Evolutionary conservation across 2,797 vertebrate genomes (phyloP).

Genomic region (Acanthurus leucopareius): DNA sequence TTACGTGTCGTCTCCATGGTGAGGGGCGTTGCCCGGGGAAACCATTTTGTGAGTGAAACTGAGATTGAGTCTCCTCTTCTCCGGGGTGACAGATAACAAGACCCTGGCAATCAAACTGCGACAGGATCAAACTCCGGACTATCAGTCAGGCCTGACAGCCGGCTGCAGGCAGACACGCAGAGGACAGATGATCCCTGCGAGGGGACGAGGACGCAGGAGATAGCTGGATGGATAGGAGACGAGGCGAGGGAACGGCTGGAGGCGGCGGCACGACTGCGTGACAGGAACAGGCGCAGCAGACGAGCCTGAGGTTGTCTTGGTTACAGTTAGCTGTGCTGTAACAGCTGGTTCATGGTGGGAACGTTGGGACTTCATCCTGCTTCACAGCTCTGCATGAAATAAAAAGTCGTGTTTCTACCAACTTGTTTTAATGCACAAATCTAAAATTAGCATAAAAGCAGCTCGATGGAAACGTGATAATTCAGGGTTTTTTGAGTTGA

Average conservation of each 20-base stretch:
- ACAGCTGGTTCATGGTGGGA: too few relatives aligned
- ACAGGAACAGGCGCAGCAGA: background rate
- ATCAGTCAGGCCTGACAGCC: slow-evolving; percentile 67
- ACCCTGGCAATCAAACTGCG: slow-evolving; percentile 63
- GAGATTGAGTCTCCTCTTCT: slow-evolving; percentile 69
- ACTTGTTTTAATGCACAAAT: too few relatives aligned
- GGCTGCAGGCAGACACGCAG: background rate
- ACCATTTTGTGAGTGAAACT: slow-evolving; percentile 45
- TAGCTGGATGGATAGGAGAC: slow-evolving; percentile 13
- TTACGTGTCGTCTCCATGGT: background rate
- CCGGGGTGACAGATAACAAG: slow-evolving; percentile 74
- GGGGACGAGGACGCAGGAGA: slow-evolving; percentile 46
- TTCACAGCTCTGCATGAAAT: too few relatives aligned
- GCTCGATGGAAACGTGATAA: too few relatives aligned
- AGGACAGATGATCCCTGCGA: slow-evolving; percentile 24
- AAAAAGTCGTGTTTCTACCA: too few relatives aligned
- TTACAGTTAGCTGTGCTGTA: background rate
- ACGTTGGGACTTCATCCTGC: too few relatives aligned
- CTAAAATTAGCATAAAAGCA: too few relatives aligned
- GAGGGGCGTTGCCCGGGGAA: slow-evolving; percentile 57
- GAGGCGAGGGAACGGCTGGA: background rate
- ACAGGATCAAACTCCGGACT: slow-evolving; percentile 50
- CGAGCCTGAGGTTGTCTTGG: background rate
- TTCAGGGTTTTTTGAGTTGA: too few relatives aligned
- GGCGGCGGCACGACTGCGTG: background rate